Conservation (phyloP, 2,888 invertebrate genomes). For the Oeneis ivallda region DNA sequence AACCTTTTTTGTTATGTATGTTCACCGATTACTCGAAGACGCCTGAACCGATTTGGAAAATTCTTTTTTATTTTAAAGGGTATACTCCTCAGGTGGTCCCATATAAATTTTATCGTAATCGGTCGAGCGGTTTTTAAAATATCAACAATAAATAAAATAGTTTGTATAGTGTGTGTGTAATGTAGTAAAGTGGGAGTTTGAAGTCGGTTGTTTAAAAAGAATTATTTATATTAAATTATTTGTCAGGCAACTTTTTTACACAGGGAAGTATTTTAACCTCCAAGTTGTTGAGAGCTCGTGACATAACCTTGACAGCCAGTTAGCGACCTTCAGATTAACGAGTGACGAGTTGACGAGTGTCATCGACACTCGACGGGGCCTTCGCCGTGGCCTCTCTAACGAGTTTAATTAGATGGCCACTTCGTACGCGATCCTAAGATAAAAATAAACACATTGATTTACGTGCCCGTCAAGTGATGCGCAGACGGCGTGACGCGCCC, state of each 20-base stretch:
- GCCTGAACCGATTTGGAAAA: too few species aligned
- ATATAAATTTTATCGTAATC: too few species aligned
- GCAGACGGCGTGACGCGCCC: constrained; percentile 57
- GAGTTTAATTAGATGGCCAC: constrained; percentile 57
- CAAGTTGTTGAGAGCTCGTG: constrained; percentile 9
- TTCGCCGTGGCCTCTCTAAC: constrained; percentile 69
- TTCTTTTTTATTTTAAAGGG: background rate
- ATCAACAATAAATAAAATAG: too few species aligned
- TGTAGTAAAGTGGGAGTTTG: too few species aligned
- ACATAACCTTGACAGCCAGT: constrained; percentile 21
- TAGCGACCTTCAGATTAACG: constrained; percentile 36
- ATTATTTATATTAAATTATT: too few species aligned
- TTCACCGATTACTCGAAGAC: too few species aligned
- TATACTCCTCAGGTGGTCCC: too few species aligned
- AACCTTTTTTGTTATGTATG: too few species aligned
- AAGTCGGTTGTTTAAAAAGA: too few species aligned
- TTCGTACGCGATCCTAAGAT: constrained; percentile 40
- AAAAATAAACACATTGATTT: constrained; percentile 67
- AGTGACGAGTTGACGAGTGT: constrained; percentile 36
- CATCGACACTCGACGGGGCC: constrained; percentile 50
- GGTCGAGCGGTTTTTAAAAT: too few species aligned
- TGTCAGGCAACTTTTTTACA: background rate
- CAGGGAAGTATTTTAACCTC: constrained; percentile 3
- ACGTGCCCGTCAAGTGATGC: constrained; percentile 46
- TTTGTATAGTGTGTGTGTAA: too few species aligned